Evolutionary conservation across 2,113 vertebrate genomes (phyloP), one percentile per base, ranked within the genome.

Genomic region (Oenanthe melanoleuca): DNA sequence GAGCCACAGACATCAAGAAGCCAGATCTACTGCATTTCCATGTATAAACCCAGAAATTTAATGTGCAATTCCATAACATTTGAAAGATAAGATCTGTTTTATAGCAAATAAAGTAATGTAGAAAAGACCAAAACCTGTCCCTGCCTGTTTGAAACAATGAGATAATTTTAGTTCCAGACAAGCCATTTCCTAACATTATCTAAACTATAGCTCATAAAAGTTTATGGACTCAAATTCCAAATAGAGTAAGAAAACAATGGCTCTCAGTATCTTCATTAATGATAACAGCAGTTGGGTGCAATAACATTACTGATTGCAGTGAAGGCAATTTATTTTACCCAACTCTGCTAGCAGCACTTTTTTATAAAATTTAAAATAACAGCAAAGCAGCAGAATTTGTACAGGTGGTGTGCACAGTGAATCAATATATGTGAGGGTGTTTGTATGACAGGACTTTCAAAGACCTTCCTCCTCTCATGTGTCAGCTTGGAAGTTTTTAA

Each of bases 201-300:
- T 97, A 95, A 96, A 94, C 94, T 71, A 78, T 33, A 96, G 71
- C 92, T 97, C 95, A 93, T 97, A 95, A 96, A 96, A 93, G 22
- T 95, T 94, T 93, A 96, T 96, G 64, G 88, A 92, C 81, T 95
- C 52, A 82, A 10, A 53, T 56, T 95, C 44, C 87, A 87, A 88
- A 92, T 0, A 63, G 63, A 88, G 38, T 53, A 52, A 88, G 78
- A 83, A 89, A 83, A 96, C 92, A 95, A 92, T 80, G 23, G 34
- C 65, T 64, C 18, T 63, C 71, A 89, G 47, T 72, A 66, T 83
- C 89, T 93, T 93, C 79, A 64, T 20, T 77, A 52, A 70, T 2
- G 18, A 67, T 66, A 63, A 61, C 28, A n/a, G 23, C 60, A 93
- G 44, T 82, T 85, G 55, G 80, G 47, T 61, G 29, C 70, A 66